phyloP scores from a whole-genome alignment of 2,888 invertebrate species.

The Eucera pruinosa region DNA sequence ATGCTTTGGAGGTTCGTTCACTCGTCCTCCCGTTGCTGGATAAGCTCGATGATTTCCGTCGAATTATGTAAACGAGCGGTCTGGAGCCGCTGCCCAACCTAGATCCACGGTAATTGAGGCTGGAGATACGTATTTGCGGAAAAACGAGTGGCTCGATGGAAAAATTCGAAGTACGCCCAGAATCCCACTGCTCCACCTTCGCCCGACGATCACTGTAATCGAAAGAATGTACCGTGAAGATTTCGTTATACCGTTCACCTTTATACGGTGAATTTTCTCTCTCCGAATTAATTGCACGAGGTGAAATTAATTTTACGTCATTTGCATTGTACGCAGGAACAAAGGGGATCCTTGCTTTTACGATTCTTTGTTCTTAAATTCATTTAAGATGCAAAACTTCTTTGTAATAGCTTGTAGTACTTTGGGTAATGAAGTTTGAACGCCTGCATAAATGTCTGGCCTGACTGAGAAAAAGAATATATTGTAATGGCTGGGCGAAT shows the following conservation, averaged over 20 bases:
- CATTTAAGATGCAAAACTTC: neutral
- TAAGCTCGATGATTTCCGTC: conserved; percentile 66
- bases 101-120: conserved; percentile 62
- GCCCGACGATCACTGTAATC: conserved; percentile 24
- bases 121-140: conserved; percentile 38
- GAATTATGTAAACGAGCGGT: conserved; percentile 71
- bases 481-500: too few species aligned
- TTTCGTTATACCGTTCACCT: neutral
- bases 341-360: neutral
- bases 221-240: neutral
- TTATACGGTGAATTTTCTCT: neutral
- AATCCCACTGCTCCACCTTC: neutral
- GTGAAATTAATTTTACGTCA: neutral
- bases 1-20: conserved; percentile 51
- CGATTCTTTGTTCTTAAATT: neutral
- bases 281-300: neutral
- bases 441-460: neutral
- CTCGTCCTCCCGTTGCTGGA: conserved; percentile 27
- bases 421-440: neutral
- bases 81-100: conserved; percentile 46
- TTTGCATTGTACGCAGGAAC: neutral
- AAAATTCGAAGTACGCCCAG: conserved; percentile 22
- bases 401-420: neutral
- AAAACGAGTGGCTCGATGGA: conserved; percentile 44
- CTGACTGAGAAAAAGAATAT: too few species aligned